Evolutionary conservation across 2,113 vertebrate species (phyloP).

Genomic region (Monopterus albus): DNA sequence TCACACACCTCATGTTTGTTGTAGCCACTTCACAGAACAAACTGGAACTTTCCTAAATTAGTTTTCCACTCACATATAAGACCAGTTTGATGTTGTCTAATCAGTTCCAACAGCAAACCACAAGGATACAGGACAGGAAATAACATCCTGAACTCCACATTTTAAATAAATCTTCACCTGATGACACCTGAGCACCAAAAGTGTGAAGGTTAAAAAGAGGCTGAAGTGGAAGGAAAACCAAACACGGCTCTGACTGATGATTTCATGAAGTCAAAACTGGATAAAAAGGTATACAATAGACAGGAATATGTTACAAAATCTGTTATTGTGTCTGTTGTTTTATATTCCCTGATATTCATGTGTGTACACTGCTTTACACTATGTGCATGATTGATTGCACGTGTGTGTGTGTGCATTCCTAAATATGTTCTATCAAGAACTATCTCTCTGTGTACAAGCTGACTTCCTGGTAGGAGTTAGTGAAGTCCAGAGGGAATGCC

Average conservation of each 20-base stretch:
- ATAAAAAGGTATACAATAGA: background rate
- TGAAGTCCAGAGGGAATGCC: slow-evolving; percentile 55
- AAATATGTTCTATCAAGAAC: slow-evolving; percentile 36
- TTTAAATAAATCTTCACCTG: background rate
- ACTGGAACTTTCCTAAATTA: background rate
- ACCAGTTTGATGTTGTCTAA: background rate
- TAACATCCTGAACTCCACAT: background rate
- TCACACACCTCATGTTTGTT: slow-evolving; percentile 66
- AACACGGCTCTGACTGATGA: background rate
- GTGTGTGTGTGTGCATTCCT: slow-evolving; percentile 20
- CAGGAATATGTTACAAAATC: no score
- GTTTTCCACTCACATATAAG: background rate
- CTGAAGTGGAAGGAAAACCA: background rate
- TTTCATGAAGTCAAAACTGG: background rate
- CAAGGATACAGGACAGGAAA: background rate
- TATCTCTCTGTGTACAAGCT: slow-evolving; percentile 26
- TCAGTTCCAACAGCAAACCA: background rate
- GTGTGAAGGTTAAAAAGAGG: no score
- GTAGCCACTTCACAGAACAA: slow-evolving; percentile 36
- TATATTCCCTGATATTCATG: background rate
- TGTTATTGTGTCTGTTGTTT: no score
- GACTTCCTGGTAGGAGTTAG: slow-evolving; percentile 50
- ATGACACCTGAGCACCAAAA: no score
- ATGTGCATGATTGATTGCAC: slow-evolving; percentile 24
- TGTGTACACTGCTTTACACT: background rate